Conservation (phyloP, 2,113 vertebrate species). For the Pterocles orientalis region DNA sequence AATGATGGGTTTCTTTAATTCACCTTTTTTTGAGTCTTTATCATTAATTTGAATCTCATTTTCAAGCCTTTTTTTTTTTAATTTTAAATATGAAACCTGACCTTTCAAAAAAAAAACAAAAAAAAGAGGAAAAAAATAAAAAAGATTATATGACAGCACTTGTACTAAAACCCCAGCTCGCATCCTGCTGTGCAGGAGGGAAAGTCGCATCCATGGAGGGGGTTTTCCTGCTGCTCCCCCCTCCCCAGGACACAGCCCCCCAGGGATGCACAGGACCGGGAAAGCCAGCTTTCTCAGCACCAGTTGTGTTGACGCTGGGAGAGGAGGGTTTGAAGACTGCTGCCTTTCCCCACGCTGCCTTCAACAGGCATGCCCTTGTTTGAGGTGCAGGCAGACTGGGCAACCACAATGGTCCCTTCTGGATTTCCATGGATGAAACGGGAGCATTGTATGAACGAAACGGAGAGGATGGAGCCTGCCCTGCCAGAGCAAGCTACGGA, state of each 20-base stretch:
- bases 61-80: neutral
- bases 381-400: neutral
- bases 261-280: rapidly evolving
- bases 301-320: neutral
- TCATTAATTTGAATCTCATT: neutral
- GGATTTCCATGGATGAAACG: slow-evolving; percentile 54
- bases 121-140: too few species aligned
- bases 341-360: slow-evolving; percentile 28
- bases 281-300: neutral
- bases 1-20: neutral
- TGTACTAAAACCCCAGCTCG: neutral
- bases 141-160: neutral
- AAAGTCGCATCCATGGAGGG: neutral
- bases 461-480: neutral
- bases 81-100: neutral
- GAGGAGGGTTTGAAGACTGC: neutral
- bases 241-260: neutral
- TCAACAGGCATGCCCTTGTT: slow-evolving; percentile 64
- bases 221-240: neutral
- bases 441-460: slow-evolving; percentile 27
- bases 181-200: neutral
- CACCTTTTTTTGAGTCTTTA: neutral
- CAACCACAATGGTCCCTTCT: slow-evolving; percentile 62
- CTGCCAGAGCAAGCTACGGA: neutral
- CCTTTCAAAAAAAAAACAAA: neutral